Percentiles rank a stretch among this genome's conserved stretches.
These are phyloP conservation scores for Caenorhabditis virilis DNA, from an alignment of 2,888 invertebrate genomes.

Conservation along the genomic window DNA sequence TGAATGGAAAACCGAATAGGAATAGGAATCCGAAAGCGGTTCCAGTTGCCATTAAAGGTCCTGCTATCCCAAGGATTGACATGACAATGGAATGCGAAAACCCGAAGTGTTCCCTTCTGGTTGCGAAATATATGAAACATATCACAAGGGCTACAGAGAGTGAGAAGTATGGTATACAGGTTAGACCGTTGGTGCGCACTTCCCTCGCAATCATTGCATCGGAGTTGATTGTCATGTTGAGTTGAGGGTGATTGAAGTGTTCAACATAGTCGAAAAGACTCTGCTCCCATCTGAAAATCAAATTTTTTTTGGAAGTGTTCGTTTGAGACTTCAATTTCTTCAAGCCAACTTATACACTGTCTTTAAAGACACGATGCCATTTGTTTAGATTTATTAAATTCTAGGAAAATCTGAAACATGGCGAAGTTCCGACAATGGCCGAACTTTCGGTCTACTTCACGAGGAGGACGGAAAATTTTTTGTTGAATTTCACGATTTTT, in stretches of 20 bases:
- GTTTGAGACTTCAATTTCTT: neutral
- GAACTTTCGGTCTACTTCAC: no score
- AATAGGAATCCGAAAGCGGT: slow-evolving; percentile 55
- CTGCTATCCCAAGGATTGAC: slow-evolving; percentile 54
- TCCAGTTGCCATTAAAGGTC: slow-evolving; percentile 54
- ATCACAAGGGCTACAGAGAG: slow-evolving; percentile 49
- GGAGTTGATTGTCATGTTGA: slow-evolving; percentile 55
- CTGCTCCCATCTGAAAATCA: slow-evolving; percentile 44
- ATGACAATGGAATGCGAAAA: slow-evolving; percentile 46
- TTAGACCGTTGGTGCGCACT: slow-evolving; percentile 55
- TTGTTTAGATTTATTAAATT: no score
- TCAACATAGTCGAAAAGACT: slow-evolving; percentile 44
- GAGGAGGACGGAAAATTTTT: no score
- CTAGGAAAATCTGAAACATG: no score
- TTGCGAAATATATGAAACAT: slow-evolving; percentile 49
- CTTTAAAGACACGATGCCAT: no score
- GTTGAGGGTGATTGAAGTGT: slow-evolving; percentile 42
- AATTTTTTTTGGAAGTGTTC: neutral
- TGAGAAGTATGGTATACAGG: slow-evolving; percentile 55
- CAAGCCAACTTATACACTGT: no score
- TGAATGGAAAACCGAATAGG: slow-evolving; percentile 54
- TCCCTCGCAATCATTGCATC: slow-evolving; percentile 57
- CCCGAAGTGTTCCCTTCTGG: slow-evolving; percentile 48
- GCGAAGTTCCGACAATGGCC: no score
- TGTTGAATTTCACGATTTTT: no score